Evolutionary conservation across 2,888 invertebrate species (phyloP).

Genomic region (Cerastis rubricosa): DNA sequence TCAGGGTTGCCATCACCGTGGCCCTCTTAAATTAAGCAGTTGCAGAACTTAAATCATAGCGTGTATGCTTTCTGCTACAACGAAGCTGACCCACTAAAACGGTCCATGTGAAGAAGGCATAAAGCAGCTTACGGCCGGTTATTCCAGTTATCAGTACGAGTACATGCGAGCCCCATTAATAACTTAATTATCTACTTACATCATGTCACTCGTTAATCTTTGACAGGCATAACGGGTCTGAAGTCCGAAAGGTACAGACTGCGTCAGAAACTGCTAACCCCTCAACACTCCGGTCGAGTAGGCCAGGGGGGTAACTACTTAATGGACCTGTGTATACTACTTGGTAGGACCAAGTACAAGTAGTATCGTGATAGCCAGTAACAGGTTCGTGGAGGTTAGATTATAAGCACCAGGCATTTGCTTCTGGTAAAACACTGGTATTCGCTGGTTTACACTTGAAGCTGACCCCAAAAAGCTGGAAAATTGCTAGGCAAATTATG

Average conservation of each 20-base stretch:
- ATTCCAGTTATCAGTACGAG: constrained; percentile 11
- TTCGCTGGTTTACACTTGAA: neutral
- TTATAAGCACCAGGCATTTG: neutral
- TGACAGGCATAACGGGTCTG: neutral
- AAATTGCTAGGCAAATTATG: neutral
- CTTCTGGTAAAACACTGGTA: too few species aligned
- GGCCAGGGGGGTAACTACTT: too few species aligned
- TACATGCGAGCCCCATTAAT: neutral
- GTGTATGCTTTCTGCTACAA: neutral
- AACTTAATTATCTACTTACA: constrained; percentile 16
- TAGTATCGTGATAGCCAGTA: neutral
- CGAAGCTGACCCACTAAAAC: neutral
- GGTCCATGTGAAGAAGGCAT: neutral
- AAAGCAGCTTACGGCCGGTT: neutral
- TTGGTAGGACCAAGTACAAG: neutral
- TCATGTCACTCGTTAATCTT: neutral
- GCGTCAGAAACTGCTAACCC: too few species aligned
- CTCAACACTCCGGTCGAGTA: too few species aligned
- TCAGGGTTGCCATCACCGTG: too few species aligned
- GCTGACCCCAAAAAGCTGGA: neutral
- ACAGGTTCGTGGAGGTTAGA: too few species aligned
- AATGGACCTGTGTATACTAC: too few species aligned
- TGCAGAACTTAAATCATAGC: neutral
- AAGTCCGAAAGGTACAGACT: neutral
- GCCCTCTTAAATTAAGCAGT: neutral